A percentile compares a stretch with the other conserved stretches of the same genome.
Evolutionary conservation across 2,888 invertebrate genomes (phyloP).

Genomic region (Drosophila cognata): DNA sequence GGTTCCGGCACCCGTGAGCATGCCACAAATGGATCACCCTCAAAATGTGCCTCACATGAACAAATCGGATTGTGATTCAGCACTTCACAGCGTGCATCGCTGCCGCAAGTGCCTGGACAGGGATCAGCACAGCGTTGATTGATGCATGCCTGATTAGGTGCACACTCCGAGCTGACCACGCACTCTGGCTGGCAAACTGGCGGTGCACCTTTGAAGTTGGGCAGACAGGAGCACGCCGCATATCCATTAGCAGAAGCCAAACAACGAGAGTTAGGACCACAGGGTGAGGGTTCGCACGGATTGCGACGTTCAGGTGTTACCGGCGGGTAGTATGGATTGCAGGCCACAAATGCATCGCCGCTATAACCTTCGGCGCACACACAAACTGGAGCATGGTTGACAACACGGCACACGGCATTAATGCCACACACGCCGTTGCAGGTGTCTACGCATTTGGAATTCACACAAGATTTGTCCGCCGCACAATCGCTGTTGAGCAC

Average conservation of each 20-base stretch:
- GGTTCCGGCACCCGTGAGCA: conserved; percentile 85
- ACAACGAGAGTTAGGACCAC: conserved; percentile 92
- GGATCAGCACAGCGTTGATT: conserved; percentile 93
- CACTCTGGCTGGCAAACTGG: conserved; percentile 94
- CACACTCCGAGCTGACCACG: conserved; percentile 92
- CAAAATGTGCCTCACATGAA: conserved; percentile 90
- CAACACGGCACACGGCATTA: conserved; percentile 89
- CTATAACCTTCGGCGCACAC: conserved; percentile 89
- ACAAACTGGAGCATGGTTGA: conserved; percentile 92
- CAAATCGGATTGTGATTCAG: conserved; percentile 95
- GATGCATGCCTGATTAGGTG: conserved; percentile 91
- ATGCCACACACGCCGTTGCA: conserved; percentile 91
- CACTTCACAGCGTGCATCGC: conserved; percentile 91
- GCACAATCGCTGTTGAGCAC: conserved; percentile 92
- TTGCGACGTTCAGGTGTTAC: conserved; percentile 85
- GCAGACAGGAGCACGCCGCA: conserved; percentile 92
- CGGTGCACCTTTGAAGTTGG: conserved; percentile 91
- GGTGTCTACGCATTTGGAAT: conserved; percentile 91
- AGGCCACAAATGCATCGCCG: conserved; percentile 91
- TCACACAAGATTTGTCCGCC: conserved; percentile 89
- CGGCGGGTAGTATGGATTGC: conserved; percentile 86
- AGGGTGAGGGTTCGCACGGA: conserved; percentile 93
- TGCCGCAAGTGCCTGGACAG: conserved; percentile 93
- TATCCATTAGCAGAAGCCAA: conserved; percentile 89
- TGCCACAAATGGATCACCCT: conserved; percentile 92